A percentile compares a stretch with the other conserved stretches of the same genome.
These are phyloP conservation scores for Pecten maximus DNA, from an alignment of 2,888 invertebrate species.

Conservation along the genomic window DNA sequence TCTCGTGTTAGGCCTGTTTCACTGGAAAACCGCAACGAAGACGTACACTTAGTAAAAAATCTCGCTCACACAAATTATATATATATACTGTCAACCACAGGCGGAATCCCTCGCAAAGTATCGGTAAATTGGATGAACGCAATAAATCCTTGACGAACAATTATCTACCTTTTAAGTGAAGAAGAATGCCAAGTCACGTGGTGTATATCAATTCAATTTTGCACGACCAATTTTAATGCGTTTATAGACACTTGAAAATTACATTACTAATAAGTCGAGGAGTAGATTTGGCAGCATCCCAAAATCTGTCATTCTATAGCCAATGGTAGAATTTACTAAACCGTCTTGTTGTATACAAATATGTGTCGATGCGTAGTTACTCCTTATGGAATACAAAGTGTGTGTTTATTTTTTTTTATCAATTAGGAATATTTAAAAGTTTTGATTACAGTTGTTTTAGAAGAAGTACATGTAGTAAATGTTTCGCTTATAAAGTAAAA, in stretches of 20 bases:
- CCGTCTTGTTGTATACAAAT: too few relatives aligned
- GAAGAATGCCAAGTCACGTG: background rate
- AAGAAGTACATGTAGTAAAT: too few relatives aligned
- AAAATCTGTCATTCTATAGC: background rate
- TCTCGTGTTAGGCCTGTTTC: background rate
- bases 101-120: background rate
- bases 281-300: background rate
- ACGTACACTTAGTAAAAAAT: background rate
- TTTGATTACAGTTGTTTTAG: too few relatives aligned
- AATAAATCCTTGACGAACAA: background rate
- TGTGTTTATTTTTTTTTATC: too few relatives aligned
- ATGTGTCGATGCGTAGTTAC: too few relatives aligned
- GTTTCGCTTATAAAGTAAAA: too few relatives aligned
- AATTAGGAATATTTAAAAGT: too few relatives aligned
- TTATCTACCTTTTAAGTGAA: background rate
- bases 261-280: background rate
- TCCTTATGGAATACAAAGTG: too few relatives aligned
- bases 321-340: background rate
- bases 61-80: background rate
- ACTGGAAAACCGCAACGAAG: background rate
- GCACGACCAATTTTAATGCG: background rate
- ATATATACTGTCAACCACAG: background rate
- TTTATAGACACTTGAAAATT: background rate
- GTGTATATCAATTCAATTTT: background rate
- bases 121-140: background rate